Evolutionary conservation across 2,797 vertebrate genomes (phyloP).

Genomic region (Holocentrus rufus): DNA sequence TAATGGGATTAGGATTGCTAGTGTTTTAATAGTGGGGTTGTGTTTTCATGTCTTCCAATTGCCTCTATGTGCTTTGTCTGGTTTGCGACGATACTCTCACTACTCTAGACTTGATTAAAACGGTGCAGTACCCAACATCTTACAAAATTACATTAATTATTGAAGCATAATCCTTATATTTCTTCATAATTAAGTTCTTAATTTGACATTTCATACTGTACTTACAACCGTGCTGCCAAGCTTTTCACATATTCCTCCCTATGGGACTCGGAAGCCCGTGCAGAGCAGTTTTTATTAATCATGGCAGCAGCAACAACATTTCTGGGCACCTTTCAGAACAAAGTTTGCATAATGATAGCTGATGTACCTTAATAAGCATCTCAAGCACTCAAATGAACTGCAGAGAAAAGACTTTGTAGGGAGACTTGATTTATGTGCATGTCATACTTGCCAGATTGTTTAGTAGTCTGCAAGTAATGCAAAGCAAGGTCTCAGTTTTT

Average conservation of each 20-base stretch:
- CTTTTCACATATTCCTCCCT: constrained; percentile 7
- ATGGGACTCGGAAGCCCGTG: not conserved
- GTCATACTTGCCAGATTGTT: constrained; percentile 14
- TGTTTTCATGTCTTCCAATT: not conserved
- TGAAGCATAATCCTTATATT: not conserved
- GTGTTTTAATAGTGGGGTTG: not conserved
- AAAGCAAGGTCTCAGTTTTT: not conserved
- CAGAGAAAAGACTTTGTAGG: constrained; percentile 11
- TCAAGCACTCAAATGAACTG: constrained; percentile 22
- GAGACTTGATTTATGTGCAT: constrained; percentile 29
- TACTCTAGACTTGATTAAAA: not conserved
- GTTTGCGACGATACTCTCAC: no score
- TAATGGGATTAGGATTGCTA: constrained; percentile 26
- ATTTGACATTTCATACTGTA: constrained; percentile 28
- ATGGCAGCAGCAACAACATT: constrained; percentile 26
- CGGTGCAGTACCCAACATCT: no score
- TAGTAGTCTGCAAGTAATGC: not conserved
- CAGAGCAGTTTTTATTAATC: constrained; percentile 23
- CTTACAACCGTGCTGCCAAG: not conserved
- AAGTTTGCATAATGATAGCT: constrained; percentile 36
- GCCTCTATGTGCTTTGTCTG: not conserved
- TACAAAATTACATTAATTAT: not conserved
- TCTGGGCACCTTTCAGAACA: constrained; percentile 29
- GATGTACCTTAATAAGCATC: constrained; percentile 11
- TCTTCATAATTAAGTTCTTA: constrained; percentile 18